These are phyloP conservation scores for Microcebus tavaratra DNA, from an alignment of 2,113 vertebrate species.

Conservation along the genomic window DNA sequence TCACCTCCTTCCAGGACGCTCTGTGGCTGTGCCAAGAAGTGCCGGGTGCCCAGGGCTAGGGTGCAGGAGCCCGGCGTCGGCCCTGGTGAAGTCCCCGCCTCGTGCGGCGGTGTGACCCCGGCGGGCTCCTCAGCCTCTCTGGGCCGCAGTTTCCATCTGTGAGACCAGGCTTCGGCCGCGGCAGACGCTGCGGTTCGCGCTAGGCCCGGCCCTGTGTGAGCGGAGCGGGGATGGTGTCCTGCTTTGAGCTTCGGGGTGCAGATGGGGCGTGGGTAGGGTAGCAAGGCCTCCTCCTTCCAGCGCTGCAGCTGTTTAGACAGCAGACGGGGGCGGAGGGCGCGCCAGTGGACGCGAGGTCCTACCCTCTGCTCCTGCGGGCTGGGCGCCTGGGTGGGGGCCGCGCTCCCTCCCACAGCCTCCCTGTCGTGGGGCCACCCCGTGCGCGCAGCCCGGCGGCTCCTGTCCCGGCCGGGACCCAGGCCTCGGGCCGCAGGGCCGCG, in stretches of 20 bases:
- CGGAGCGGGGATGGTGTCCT: not conserved
- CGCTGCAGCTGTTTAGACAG: not conserved
- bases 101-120: not conserved
- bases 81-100: not conserved
- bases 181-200: not conserved
- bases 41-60: not conserved
- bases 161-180: not conserved
- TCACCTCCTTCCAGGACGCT: not conserved
- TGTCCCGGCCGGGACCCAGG: not conserved
- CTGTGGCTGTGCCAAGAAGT: not conserved
- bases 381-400: not conserved
- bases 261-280: not conserved
- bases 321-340: not conserved
- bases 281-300: not conserved
- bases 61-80: not conserved
- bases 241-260: slow-evolving; percentile 15
- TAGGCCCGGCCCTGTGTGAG: not conserved
- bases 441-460: not conserved
- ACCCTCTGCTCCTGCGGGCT: not conserved
- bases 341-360: not conserved
- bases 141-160: not conserved
- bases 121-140: not conserved
- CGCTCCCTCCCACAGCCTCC: not conserved
- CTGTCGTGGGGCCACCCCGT: not conserved
- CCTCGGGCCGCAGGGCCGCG: not conserved